A percentile compares a stretch with the other conserved stretches of the same genome.
phyloP scores from a whole-genome alignment of 2,797 vertebrate genomes.

The Heliangelus exortis region DNA sequence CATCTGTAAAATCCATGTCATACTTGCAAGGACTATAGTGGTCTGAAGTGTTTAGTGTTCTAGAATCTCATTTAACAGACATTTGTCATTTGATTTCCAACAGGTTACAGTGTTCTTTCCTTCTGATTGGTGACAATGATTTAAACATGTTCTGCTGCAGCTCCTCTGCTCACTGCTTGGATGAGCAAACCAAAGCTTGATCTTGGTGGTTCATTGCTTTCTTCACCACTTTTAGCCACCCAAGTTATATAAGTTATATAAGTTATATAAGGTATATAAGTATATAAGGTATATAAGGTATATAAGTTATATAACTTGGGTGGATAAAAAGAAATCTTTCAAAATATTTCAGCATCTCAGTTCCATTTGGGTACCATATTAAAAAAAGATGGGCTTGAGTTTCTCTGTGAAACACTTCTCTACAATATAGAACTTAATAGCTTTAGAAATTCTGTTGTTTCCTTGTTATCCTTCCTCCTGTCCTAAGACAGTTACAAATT shows the following conservation, averaged over 20 bases:
- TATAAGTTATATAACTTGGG: no score
- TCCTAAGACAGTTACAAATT: background rate
- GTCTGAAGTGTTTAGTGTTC: background rate
- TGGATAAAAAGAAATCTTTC: background rate
- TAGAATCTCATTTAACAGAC: background rate
- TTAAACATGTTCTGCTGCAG: background rate
- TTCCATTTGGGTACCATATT: background rate
- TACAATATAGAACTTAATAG: background rate
- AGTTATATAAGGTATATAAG: no score
- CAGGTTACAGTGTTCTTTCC: background rate
- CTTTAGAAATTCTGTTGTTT: background rate
- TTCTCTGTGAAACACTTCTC: background rate
- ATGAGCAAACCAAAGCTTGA: background rate
- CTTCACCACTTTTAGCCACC: background rate
- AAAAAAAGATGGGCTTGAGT: background rate
- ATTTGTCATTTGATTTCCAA: background rate
- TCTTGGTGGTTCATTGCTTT: background rate
- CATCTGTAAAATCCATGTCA: background rate
- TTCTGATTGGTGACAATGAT: background rate
- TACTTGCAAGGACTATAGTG: background rate
- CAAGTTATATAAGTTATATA: no score
- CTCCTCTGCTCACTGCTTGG: background rate
- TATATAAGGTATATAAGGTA: no score
- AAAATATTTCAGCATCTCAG: background rate
- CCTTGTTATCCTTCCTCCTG: background rate